phyloP scores from a whole-genome alignment of 2,113 vertebrate species.

The Thinocorus orbignyianus region DNA sequence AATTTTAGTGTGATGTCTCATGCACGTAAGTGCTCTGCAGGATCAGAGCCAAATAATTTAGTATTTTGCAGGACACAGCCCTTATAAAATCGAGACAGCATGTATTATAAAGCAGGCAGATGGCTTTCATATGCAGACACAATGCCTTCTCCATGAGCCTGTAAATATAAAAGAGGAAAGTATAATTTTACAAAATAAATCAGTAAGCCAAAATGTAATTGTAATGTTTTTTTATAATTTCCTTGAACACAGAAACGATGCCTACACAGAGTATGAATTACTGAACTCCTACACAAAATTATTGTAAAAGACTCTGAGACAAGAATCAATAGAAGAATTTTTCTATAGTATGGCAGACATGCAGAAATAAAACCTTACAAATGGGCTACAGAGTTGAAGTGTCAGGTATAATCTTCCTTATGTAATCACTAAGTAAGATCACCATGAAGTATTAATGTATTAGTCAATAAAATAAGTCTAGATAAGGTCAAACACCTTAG shows the following conservation, averaged over 20 bases:
- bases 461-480: conserved; percentile 15
- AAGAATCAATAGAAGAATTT: not conserved
- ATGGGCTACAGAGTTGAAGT: not conserved
- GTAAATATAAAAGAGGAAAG: not conserved
- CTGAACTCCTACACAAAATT: not conserved
- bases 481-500: conserved; percentile 56
- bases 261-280: not conserved
- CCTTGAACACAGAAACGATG: not conserved
- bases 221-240: not conserved
- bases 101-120: not conserved
- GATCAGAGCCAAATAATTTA: not conserved
- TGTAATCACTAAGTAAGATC: not conserved
- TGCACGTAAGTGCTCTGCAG: not conserved
- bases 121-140: not conserved
- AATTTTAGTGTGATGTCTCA: not conserved
- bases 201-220: not conserved
- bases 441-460: conserved; percentile 42
- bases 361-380: not conserved
- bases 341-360: not conserved
- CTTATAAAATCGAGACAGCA: not conserved
- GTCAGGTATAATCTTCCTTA: not conserved
- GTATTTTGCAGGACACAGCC: not conserved
- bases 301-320: not conserved
- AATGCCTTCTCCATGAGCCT: not conserved
- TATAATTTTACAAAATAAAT: not conserved